phyloP scores from a whole-genome alignment of 2,888 invertebrate species.

The Pterostichus madidus region DNA sequence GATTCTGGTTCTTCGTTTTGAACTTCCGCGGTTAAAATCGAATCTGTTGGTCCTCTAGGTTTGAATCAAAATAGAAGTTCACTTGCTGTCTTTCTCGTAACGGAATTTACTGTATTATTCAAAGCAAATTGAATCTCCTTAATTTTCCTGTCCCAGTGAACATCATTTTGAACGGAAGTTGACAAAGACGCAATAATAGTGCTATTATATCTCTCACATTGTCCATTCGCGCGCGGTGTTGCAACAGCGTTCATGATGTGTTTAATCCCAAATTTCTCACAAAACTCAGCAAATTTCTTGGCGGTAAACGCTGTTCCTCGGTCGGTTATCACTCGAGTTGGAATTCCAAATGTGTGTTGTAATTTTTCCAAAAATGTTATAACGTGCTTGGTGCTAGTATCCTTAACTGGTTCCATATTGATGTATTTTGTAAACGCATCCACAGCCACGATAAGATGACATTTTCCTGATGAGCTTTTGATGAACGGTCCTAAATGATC shows the following conservation, averaged over 20 bases:
- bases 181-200: constrained; percentile 1
- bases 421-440: constrained; percentile 40
- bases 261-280: background rate
- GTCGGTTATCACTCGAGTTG: constrained; percentile 13
- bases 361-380: background rate
- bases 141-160: constrained; percentile 3
- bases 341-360: constrained; percentile 10
- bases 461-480: constrained; percentile 10
- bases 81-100: constrained; percentile 68
- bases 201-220: constrained; percentile 4
- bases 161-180: background rate
- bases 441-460: constrained; percentile 2
- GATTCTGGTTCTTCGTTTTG: constrained; percentile 60
- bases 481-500: constrained; percentile 50
- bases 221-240: constrained; percentile 23
- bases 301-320: constrained; percentile 21
- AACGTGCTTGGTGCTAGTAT: constrained; percentile 34
- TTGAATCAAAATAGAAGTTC: constrained; percentile 68
- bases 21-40: constrained; percentile 67
- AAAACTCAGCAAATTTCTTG: background rate
- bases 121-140: background rate
- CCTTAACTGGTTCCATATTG: constrained; percentile 1
- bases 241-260: constrained; percentile 26
- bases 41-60: constrained; percentile 65
- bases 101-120: constrained; percentile 53